Percentiles rank a stretch among this genome's conserved stretches.
Conservation (phyloP, 2,797 vertebrate genomes). For the Pipistrellus pygmaeus region DNA sequence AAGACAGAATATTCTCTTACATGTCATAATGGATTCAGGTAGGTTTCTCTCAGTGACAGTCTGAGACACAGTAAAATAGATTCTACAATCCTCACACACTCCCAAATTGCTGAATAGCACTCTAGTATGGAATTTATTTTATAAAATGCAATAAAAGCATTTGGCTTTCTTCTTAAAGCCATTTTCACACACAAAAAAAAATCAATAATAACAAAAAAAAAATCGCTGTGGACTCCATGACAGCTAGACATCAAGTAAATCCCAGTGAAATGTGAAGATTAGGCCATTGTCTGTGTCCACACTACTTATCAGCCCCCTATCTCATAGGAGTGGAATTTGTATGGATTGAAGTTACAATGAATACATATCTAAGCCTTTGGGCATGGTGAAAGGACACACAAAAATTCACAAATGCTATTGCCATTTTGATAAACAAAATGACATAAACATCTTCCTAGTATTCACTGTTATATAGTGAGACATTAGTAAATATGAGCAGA, state of each 20-base stretch:
- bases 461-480: background rate
- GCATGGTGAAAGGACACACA: background rate
- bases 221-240: background rate
- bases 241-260: background rate
- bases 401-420: background rate
- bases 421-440: background rate
- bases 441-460: background rate
- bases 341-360: background rate
- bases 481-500: background rate
- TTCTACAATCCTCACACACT: background rate
- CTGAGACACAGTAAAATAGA: background rate
- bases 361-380: background rate
- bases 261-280: background rate
- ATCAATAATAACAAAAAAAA: background rate
- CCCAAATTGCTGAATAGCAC: slow-evolving; percentile 11
- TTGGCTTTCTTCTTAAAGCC: background rate
- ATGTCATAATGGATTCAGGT: background rate
- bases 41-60: slow-evolving; percentile 16
- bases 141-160: slow-evolving; percentile 25
- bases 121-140: slow-evolving; percentile 13
- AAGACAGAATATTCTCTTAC: background rate
- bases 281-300: background rate
- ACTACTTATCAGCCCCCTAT: background rate
- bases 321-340: background rate
- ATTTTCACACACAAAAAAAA: background rate